Conservation (phyloP, 2,113 vertebrate species). For the Tragelaphus buxtoni region DNA sequence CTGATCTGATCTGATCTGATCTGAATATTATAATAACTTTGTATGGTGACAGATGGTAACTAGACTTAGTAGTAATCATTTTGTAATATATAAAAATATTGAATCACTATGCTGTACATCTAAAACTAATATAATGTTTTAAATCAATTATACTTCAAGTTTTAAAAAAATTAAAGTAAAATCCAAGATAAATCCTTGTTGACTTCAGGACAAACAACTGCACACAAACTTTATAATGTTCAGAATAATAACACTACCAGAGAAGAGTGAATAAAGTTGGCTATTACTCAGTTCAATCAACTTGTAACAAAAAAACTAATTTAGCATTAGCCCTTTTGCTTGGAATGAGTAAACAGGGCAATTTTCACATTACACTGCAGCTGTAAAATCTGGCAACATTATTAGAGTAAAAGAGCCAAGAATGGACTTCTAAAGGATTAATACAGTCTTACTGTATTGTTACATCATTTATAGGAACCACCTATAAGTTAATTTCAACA, state of each 20-base stretch:
- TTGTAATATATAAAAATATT: neutral
- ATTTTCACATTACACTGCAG: conserved; percentile 37
- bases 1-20: no score
- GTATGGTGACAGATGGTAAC: neutral
- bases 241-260: neutral
- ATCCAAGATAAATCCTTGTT: neutral
- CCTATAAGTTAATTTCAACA: conserved; percentile 14
- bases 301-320: conserved; percentile 13
- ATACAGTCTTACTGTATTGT: conserved; percentile 16
- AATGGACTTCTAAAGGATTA: conserved; percentile 36
- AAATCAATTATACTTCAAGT: neutral
- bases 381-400: conserved; percentile 42
- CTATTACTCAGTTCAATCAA: conserved; percentile 16
- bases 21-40: neutral
- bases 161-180: neutral
- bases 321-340: neutral
- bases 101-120: neutral
- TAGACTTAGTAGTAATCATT: neutral
- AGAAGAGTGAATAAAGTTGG: neutral
- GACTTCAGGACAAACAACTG: neutral
- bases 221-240: neutral
- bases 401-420: neutral
- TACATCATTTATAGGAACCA: neutral
- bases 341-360: conserved; percentile 31
- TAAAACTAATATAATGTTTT: neutral